These are phyloP conservation scores for Sebastes miniatus DNA, from an alignment of 2,797 vertebrate genomes.

Conservation along the genomic window DNA sequence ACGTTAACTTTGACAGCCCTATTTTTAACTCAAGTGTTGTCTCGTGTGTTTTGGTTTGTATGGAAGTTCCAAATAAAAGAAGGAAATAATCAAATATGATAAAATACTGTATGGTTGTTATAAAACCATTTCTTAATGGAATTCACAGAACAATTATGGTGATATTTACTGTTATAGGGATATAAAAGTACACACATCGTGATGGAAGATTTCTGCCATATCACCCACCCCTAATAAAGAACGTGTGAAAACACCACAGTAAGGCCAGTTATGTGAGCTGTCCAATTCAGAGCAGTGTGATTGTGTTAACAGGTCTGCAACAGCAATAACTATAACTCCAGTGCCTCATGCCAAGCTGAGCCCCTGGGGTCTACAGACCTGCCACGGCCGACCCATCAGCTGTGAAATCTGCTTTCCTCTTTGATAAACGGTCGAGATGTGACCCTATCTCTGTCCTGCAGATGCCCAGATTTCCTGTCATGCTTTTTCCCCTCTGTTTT, in stretches of 20 bases:
- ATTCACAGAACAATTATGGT: too few species aligned
- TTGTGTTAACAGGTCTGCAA: constrained; percentile 74
- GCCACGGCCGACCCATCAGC: constrained; percentile 78
- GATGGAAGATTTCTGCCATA: too few species aligned
- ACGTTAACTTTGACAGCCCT: too few species aligned
- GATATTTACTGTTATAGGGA: too few species aligned
- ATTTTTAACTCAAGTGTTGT: too few species aligned
- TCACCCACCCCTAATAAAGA: background rate
- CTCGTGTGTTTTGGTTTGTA: too few species aligned
- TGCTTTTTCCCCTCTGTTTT: constrained; percentile 66
- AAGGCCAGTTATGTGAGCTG: constrained; percentile 12
- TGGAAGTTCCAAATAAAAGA: too few species aligned
- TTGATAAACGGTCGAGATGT: constrained; percentile 81
- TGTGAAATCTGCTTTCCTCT: constrained; percentile 83
- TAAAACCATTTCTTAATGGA: too few species aligned
- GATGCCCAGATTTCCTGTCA: constrained; percentile 84
- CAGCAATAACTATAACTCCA: constrained; percentile 69
- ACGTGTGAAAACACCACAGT: constrained; percentile 12
- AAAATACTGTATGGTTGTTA: too few species aligned
- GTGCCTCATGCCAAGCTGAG: constrained; percentile 64
- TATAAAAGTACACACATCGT: too few species aligned
- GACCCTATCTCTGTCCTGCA: constrained; percentile 84
- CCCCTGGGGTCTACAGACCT: constrained; percentile 69
- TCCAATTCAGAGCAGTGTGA: constrained; percentile 51
- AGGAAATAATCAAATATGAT: too few species aligned